Percentiles rank a stretch among this genome's conserved stretches.
These are phyloP conservation scores for Toxostoma redivivum DNA, from an alignment of 2,113 vertebrate genomes.

Conservation along the genomic window DNA sequence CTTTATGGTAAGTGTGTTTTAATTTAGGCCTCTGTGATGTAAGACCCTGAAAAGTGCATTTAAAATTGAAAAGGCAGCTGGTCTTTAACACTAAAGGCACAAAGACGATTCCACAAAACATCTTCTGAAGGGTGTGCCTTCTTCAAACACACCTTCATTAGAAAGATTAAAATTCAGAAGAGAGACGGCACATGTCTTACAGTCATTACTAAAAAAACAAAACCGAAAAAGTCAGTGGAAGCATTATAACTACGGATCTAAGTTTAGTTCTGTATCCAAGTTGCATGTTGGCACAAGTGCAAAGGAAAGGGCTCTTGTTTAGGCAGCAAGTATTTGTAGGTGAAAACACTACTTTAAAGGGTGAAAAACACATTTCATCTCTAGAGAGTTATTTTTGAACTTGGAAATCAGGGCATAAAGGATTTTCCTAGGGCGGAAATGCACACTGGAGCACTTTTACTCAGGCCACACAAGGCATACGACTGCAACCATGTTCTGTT, in stretches of 20 bases:
- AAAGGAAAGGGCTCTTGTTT: constrained; percentile 43
- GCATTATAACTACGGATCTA: not conserved
- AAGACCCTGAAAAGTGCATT: constrained; percentile 39
- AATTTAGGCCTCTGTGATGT: constrained; percentile 41
- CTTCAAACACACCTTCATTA: constrained; percentile 51
- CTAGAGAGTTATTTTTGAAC: not conserved
- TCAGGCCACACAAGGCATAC: not conserved
- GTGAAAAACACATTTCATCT: constrained; percentile 9
- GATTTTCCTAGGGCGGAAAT: not conserved
- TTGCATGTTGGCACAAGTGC: constrained; percentile 44
- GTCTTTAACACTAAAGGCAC: constrained; percentile 16
- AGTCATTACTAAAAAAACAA: not conserved
- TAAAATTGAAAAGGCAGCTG: constrained; percentile 24
- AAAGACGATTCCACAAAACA: constrained; percentile 1
- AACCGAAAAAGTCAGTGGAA: not conserved
- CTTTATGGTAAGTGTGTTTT: constrained; percentile 30
- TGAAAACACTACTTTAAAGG: constrained; percentile 38
- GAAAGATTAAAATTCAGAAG: constrained; percentile 32
- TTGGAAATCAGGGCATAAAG: not conserved
- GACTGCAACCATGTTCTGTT: not conserved
- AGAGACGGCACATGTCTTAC: not conserved
- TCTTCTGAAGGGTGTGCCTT: constrained; percentile 23
- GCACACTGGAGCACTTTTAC: not conserved
- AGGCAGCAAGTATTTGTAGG: constrained; percentile 30
- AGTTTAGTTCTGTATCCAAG: constrained; percentile 41